Percentiles rank a stretch among this genome's conserved stretches.
These are phyloP conservation scores for Melanargia galathea DNA, from an alignment of 2,888 invertebrate genomes.

Conservation along the genomic window DNA sequence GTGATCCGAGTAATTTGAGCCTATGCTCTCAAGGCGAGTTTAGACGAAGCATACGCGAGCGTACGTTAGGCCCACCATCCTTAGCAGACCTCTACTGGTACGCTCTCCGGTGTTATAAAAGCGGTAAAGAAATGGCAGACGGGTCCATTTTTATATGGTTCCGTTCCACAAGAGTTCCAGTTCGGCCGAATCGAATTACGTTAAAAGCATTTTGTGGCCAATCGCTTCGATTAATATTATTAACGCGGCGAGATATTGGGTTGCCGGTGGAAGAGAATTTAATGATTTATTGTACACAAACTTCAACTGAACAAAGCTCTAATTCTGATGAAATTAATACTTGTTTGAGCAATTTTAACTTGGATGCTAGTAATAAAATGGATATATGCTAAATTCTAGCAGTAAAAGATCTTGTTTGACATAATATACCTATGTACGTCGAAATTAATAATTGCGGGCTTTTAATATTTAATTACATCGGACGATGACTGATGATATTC, in stretches of 20 bases:
- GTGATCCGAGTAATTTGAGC: conserved; percentile 78
- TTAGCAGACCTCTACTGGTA: conserved; percentile 58
- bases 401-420: not conserved
- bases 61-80: conserved; percentile 62
- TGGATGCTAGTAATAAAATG: not conserved
- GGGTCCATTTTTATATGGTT: conserved; percentile 62
- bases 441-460: not conserved
- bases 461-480: not conserved
- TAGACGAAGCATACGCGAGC: conserved; percentile 62
- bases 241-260: conserved; percentile 63
- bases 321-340: not conserved
- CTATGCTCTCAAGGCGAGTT: conserved; percentile 74
- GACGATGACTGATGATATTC: conserved; percentile 6
- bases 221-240: conserved; percentile 76
- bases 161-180: conserved; percentile 69
- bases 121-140: conserved; percentile 48
- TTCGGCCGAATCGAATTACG: conserved; percentile 76
- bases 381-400: not conserved
- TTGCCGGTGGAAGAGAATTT: conserved; percentile 62
- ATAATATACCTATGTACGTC: not conserved
- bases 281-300: conserved; percentile 35
- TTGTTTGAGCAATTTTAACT: not conserved
- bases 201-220: conserved; percentile 78
- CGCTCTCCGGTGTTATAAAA: conserved; percentile 49
- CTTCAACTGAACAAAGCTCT: conserved; percentile 9